Percentiles rank a stretch among this genome's conserved stretches.
Conservation (phyloP, 2,888 invertebrate genomes). For the Saturnia japonica region DNA sequence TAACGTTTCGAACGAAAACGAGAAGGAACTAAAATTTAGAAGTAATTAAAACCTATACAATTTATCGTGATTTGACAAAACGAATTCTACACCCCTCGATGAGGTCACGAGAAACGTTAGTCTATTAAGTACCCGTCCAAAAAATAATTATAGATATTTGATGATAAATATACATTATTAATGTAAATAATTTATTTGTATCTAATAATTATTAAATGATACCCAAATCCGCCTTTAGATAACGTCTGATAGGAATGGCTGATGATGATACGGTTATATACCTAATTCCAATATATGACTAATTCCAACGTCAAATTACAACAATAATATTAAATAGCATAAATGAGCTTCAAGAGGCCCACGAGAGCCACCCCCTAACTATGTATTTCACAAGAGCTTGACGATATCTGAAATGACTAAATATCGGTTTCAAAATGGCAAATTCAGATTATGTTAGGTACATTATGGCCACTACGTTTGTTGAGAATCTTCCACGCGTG, state of each 20-base stretch:
- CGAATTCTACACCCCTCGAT: neutral
- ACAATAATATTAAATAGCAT: neutral
- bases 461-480: neutral
- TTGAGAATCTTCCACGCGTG: neutral
- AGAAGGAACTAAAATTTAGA: neutral
- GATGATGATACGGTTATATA: neutral
- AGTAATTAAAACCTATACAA: neutral
- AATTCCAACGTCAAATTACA: neutral
- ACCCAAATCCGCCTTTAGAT: slow-evolving; percentile 6
- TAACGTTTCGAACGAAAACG: neutral
- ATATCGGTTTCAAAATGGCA: too few species aligned
- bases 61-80: neutral
- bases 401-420: too few species aligned
- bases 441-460: too few species aligned
- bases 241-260: neutral
- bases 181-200: neutral
- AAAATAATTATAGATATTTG: neutral
- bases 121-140: neutral
- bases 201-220: slow-evolving; percentile 5
- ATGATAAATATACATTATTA: neutral
- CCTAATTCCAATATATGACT: neutral
- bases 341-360: neutral
- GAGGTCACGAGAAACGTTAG: neutral
- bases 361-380: too few species aligned
- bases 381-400: too few species aligned